Evolutionary conservation across 2,113 vertebrate genomes (phyloP), one percentile per base, ranked within the genome.

Genomic region (Excalfactoria chinensis): DNA sequence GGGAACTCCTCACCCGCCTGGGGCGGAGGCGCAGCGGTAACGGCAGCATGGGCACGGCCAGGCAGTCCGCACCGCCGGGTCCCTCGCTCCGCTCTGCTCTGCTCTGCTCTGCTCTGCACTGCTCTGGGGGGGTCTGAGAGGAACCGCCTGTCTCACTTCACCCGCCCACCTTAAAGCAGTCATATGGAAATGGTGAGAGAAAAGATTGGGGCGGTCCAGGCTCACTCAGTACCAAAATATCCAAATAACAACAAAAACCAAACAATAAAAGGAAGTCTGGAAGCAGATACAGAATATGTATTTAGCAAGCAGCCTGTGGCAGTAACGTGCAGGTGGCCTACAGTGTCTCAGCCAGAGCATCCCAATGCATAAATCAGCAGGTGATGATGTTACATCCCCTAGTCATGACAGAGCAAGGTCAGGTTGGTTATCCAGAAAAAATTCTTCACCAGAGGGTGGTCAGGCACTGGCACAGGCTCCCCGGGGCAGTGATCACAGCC

Each of bases 21-120:
- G 63, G 73, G 20, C 40, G 59, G 64, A 88, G 35, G 13, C 68
- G 73, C 7, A 49, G 26, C 3, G 11, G 18, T 48, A 96, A 87
- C 95, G 97, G 53, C 53, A 55, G 53, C 53, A 55, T 55, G 96
- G 37, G 34, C 64, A 25, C 53, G 30, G 55, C 55, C 18, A 43
- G 8, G 21, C 35, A 9, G 73, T 44, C 20, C 30, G 21, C 18
- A 13, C 46, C 26, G 9, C 19, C 7, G 2, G 40, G 6, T 17
- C 53, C 53, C 53, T 55, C 25, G 55, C 55, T 56, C 55, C 18
- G 53, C 53, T 55, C 53, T 28, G 51, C 51, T 30, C 14, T 30
- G 53, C 53, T 18, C 53, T 18, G 28, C 26, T 9, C 51, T 18
- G 28, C 53, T 55, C 26, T 11, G 30, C 30, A 32, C 28, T 11